phyloP scores from a whole-genome alignment of 2,797 vertebrate species.

The Pogonophryne albipinna region DNA sequence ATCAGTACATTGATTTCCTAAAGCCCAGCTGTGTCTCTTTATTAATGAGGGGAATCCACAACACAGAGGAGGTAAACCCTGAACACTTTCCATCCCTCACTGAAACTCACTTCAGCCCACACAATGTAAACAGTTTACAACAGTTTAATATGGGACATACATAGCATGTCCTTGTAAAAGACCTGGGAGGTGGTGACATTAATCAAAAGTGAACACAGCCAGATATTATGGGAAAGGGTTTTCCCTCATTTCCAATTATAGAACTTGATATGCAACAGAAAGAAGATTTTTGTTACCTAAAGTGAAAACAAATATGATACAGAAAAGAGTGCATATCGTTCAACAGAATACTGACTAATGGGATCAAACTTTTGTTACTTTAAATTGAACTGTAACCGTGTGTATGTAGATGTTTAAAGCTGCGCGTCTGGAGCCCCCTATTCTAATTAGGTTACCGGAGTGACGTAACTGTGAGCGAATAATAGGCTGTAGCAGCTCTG shows the following conservation, averaged over 20 bases:
- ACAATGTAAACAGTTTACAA: neutral
- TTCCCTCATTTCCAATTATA: too few relatives aligned
- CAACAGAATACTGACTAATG: too few relatives aligned
- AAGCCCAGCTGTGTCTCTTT: constrained; percentile 42
- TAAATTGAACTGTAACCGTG: too few relatives aligned
- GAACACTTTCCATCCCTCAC: constrained; percentile 42
- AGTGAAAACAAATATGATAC: too few relatives aligned
- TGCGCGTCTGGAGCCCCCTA: constrained; percentile 35
- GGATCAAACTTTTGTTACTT: too few relatives aligned
- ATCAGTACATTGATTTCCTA: constrained; percentile 61
- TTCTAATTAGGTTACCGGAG: constrained; percentile 46
- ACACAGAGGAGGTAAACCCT: constrained; percentile 56
- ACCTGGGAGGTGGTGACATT: constrained; percentile 16
- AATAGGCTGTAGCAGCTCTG: constrained; percentile 33
- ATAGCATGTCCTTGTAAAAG: neutral
- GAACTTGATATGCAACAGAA: too few relatives aligned
- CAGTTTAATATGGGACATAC: neutral
- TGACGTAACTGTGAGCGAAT: constrained; percentile 67
- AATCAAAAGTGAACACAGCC: constrained; percentile 25
- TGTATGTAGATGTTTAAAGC: neutral
- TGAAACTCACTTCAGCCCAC: neutral
- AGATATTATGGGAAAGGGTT: too few relatives aligned
- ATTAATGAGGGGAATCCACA: constrained; percentile 49
- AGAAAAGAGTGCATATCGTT: too few relatives aligned
- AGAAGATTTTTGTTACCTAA: too few relatives aligned